These are phyloP conservation scores for Matsumyia berberina DNA, from an alignment of 2,888 invertebrate genomes.

Conservation along the genomic window DNA sequence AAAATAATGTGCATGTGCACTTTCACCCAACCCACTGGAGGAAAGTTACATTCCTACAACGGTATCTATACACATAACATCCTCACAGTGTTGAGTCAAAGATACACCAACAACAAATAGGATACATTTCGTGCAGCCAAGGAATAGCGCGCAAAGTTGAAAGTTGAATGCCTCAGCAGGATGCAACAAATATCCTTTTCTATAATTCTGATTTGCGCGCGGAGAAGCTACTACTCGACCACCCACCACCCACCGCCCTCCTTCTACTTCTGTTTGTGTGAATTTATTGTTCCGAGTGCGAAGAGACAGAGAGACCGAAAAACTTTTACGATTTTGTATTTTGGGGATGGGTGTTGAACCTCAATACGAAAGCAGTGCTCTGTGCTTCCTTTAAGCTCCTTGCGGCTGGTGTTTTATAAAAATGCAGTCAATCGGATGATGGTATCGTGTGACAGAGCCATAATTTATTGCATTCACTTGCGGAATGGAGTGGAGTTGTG, in stretches of 20 bases:
- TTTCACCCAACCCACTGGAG: background rate
- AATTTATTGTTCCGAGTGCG: constrained; percentile 60
- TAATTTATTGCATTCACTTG: constrained; percentile 64
- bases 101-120: constrained; percentile 32
- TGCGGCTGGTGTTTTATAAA: constrained; percentile 48
- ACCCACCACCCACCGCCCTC: background rate
- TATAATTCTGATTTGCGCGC: constrained; percentile 74
- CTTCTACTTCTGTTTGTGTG: constrained; percentile 54
- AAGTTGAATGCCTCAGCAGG: constrained; percentile 78
- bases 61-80: background rate
- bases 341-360: constrained; percentile 17
- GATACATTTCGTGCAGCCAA: constrained; percentile 44
- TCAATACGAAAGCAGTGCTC: constrained; percentile 37
- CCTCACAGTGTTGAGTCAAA: constrained; percentile 1
- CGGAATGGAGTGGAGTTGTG: constrained; percentile 33
- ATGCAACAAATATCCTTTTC: constrained; percentile 78
- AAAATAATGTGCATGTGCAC: constrained; percentile 57
- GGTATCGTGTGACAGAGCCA: constrained; percentile 70
- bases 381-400: background rate
- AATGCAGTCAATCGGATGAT: constrained; percentile 72
- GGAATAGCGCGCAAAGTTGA: constrained; percentile 70
- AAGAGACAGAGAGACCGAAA: constrained; percentile 37
- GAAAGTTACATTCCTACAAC: constrained; percentile 26
- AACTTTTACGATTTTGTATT: constrained; percentile 71
- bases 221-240: too few relatives aligned